These are phyloP conservation scores for Luperina testacea DNA, from an alignment of 2,888 invertebrate species.

Conservation along the genomic window DNA sequence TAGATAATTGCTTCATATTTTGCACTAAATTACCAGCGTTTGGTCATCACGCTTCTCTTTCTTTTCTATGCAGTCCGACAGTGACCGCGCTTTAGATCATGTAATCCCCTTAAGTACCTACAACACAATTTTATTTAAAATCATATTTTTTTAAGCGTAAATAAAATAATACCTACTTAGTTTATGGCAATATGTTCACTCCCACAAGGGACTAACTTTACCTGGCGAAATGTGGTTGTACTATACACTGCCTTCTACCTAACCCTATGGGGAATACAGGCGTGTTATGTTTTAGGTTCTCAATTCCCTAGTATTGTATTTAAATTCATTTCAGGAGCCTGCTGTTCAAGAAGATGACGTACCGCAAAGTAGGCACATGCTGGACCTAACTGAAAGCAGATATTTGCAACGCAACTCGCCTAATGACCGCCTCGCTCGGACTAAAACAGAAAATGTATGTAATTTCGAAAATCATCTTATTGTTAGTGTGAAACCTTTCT, in stretches of 20 bases:
- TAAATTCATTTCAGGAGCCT: slow-evolving; percentile 58
- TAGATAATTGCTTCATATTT: no score
- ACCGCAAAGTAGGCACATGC: slow-evolving; percentile 59
- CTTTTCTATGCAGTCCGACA: no score
- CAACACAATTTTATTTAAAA: no score
- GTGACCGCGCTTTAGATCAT: no score
- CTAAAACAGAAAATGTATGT: slow-evolving; percentile 62
- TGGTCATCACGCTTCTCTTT: no score
- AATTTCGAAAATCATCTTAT: not conserved
- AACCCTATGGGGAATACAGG: not conserved
- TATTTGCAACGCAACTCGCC: slow-evolving; percentile 63
- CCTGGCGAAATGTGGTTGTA: not conserved
- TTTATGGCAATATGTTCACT: not conserved
- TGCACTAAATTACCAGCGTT: no score
- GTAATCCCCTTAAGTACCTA: no score
- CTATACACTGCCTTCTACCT: not conserved
- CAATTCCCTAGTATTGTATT: not conserved
- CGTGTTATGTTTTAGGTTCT: not conserved
- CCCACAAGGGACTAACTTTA: no score
- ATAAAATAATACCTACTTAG: not conserved
- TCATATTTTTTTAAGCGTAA: not conserved
- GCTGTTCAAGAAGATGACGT: slow-evolving; percentile 60
- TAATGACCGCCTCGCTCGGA: slow-evolving; percentile 55
- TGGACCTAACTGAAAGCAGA: slow-evolving; percentile 64
- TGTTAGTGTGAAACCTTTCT: not conserved